These are phyloP conservation scores for Drosophila sturtevanti DNA, from an alignment of 1,140 invertebrate species.

Conservation along the genomic window DNA sequence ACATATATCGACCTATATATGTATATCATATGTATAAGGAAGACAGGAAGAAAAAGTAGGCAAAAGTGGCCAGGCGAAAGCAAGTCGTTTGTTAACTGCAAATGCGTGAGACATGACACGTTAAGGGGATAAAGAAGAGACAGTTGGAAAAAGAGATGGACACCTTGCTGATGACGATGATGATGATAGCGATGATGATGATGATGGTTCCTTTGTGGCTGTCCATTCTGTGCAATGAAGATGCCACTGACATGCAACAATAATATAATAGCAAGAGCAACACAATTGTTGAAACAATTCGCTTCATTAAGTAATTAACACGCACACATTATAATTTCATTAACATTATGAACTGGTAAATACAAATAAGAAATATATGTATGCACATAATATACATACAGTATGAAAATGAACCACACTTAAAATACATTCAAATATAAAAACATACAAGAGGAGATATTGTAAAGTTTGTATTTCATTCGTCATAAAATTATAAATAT, in stretches of 20 bases:
- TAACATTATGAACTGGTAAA: slow-evolving; percentile 51
- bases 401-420: not conserved
- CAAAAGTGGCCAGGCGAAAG: slow-evolving; percentile 40
- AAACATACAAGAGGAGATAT: not conserved
- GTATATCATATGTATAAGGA: not conserved
- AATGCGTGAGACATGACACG: slow-evolving; percentile 20
- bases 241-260: slow-evolving; percentile 55
- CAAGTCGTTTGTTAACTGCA: slow-evolving; percentile 10
- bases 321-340: slow-evolving; percentile 65
- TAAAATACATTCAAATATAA: slow-evolving; percentile 3
- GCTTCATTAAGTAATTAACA: slow-evolving; percentile 77
- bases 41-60: not conserved
- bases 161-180: not conserved
- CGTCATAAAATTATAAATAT: too few relatives aligned
- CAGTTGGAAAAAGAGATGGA: not conserved
- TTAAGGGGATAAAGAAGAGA: slow-evolving; percentile 9
- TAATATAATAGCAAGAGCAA: slow-evolving; percentile 23
- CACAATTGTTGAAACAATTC: slow-evolving; percentile 56
- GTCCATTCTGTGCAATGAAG: slow-evolving; percentile 36
- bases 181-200: slow-evolving; percentile 6
- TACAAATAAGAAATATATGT: slow-evolving; percentile 10
- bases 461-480: not conserved
- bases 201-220: slow-evolving; percentile 61
- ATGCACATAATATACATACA: not conserved
- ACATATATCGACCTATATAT: too few relatives aligned